Evolutionary conservation across 1,140 invertebrate species (phyloP).

Genomic region (Copidosoma floridanum): DNA sequence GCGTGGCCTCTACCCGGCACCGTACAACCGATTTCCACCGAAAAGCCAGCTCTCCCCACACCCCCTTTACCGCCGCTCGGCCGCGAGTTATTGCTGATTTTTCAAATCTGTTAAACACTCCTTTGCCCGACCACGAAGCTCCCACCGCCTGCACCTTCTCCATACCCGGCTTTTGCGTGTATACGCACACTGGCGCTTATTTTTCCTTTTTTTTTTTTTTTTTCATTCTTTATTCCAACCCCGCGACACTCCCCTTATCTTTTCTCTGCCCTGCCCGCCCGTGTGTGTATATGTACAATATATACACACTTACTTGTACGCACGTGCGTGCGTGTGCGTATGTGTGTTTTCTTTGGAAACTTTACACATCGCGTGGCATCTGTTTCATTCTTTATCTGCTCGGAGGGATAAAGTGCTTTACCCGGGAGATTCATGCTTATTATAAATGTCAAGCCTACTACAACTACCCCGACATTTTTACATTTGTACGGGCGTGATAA

Average conservation of each 20-base stretch:
- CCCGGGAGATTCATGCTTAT: neutral
- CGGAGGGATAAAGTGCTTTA: constrained; percentile 21
- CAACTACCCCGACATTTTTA: no score
- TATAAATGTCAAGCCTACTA: no score
- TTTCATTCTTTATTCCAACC: constrained; percentile 6
- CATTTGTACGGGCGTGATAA: no score
- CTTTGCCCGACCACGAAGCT: constrained; percentile 49
- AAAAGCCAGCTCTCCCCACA: constrained; percentile 1
- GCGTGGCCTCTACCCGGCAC: no score
- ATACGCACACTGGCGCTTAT: no score
- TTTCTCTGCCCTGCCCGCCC: constrained; percentile 16
- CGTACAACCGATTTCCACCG: constrained; percentile 18
- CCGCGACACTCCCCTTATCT: constrained; percentile 34
- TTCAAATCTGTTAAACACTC: constrained; percentile 59
- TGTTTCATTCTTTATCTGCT: constrained; percentile 15
- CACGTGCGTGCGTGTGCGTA: no score
- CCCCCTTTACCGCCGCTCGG: neutral
- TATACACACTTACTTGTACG: no score
- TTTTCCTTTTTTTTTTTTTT: neutral
- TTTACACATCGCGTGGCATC: no score
- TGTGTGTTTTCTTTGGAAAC: no score
- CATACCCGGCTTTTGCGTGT: no score
- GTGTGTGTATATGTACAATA: no score
- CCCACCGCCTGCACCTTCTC: no score
- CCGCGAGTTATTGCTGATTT: constrained; percentile 50